Percentiles rank a stretch among this genome's conserved stretches.
Evolutionary conservation across 2,888 invertebrate genomes (phyloP).

Genomic region (Iphiclides podalirius): DNA sequence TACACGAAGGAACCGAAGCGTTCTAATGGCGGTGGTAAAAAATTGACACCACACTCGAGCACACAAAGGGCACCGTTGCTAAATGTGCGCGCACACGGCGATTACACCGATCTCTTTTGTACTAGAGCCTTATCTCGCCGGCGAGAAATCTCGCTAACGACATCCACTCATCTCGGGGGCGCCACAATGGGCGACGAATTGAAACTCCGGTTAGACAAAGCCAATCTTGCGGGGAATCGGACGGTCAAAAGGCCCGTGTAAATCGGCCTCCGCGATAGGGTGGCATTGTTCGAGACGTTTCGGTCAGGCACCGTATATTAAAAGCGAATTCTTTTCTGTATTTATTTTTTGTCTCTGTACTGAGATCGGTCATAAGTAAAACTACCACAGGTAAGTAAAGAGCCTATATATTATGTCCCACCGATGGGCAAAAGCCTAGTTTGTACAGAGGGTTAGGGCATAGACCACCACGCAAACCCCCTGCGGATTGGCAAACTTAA

Average conservation of each 20-base stretch:
- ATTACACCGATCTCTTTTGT: constrained; percentile 70
- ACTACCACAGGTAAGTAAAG: too few relatives aligned
- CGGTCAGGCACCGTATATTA: constrained; percentile 27
- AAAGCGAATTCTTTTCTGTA: constrained; percentile 1
- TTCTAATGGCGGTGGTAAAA: constrained; percentile 26
- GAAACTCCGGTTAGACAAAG: constrained; percentile 72
- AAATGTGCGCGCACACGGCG: constrained; percentile 54
- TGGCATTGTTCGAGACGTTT: constrained; percentile 37
- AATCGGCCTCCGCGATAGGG: constrained; percentile 52
- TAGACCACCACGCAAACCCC: too few relatives aligned
- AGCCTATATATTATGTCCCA: too few relatives aligned
- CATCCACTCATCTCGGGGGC: constrained; percentile 65
- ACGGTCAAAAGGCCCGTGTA: constrained; percentile 49
- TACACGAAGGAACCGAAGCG: too few relatives aligned
- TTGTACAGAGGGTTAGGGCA: too few relatives aligned
- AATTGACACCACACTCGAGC: constrained; percentile 34
- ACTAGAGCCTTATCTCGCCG: constrained; percentile 62
- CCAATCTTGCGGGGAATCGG: constrained; percentile 51
- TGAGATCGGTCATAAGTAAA: too few relatives aligned
- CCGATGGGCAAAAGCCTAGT: too few relatives aligned
- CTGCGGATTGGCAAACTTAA: too few relatives aligned
- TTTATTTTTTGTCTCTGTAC: too few relatives aligned
- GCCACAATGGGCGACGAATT: constrained; percentile 73
- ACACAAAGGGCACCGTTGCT: constrained; percentile 37
- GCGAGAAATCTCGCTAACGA: constrained; percentile 66